A percentile compares a stretch with the other conserved stretches of the same genome.
phyloP scores from a whole-genome alignment of 2,113 vertebrate genomes.

The Pandion haliaetus region DNA sequence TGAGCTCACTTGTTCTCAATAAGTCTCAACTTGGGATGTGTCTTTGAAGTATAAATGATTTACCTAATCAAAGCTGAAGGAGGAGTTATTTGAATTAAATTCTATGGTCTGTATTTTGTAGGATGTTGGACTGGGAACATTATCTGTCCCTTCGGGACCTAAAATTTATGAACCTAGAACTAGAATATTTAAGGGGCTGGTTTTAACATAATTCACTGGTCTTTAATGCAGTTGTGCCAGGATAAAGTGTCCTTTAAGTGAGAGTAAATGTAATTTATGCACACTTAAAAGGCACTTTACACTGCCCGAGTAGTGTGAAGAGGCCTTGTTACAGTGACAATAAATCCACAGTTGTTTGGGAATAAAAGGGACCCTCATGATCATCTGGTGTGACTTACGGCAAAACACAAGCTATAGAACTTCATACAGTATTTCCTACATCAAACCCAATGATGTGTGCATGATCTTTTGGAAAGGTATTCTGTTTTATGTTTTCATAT shows the following conservation, averaged over 20 bases:
- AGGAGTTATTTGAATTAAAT: background rate
- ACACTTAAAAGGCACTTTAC: constrained; percentile 3
- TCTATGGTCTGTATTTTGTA: background rate
- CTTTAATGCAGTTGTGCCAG: background rate
- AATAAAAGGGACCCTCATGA: background rate
- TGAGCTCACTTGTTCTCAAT: background rate
- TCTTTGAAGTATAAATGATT: background rate
- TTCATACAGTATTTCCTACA: background rate
- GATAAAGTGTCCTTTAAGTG: background rate
- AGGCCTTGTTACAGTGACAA: background rate
- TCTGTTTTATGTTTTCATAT: background rate
- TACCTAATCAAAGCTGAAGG: background rate
- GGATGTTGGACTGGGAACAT: rapidly evolving
- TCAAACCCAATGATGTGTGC: background rate
- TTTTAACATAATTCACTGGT: background rate
- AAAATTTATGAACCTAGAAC: background rate
- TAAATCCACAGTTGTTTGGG: constrained; percentile 14
- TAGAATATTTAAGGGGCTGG: background rate
- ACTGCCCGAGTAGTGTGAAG: background rate
- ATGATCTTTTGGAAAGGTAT: background rate
- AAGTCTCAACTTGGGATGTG: background rate
- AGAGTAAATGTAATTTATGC: constrained; percentile 30
- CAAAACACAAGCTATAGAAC: background rate
- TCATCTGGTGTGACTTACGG: background rate
- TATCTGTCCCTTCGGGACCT: background rate